Percentiles rank a stretch among this genome's conserved stretches.
These are phyloP conservation scores for Cariama cristata DNA, from an alignment of 2,113 vertebrate species.

Conservation along the genomic window DNA sequence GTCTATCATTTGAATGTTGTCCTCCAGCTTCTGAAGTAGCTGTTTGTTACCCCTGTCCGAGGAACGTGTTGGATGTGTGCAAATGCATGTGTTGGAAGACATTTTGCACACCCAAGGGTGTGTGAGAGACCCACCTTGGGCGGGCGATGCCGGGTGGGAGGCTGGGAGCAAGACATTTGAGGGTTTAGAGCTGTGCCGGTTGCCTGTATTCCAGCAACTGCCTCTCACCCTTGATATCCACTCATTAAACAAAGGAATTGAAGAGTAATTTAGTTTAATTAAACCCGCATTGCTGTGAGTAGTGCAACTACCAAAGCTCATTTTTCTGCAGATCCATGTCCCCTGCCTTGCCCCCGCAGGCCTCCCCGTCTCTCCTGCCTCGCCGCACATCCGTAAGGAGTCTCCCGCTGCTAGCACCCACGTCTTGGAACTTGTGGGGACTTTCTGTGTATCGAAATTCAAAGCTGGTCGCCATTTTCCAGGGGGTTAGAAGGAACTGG, in stretches of 20 bases:
- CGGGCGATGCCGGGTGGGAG: not conserved
- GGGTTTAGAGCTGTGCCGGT: not conserved
- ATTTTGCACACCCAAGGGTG: not conserved
- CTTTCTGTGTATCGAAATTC: not conserved
- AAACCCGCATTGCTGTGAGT: not conserved
- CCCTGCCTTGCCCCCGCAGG: not conserved
- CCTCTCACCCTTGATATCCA: not conserved
- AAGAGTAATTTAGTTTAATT: not conserved
- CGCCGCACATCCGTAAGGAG: rapidly evolving
- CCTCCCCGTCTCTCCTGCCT: not conserved
- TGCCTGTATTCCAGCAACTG: not conserved
- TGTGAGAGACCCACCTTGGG: not conserved
- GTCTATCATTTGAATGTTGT: not conserved
- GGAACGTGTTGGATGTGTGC: not conserved
- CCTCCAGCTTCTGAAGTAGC: not conserved
- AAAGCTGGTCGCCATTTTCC: not conserved
- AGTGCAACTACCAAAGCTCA: not conserved
- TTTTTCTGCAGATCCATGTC: not conserved
- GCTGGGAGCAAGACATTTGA: not conserved
- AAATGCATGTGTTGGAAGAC: not conserved
- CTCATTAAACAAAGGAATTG: not conserved
- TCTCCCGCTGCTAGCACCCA: not conserved
- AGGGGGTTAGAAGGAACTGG: not conserved
- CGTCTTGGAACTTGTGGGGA: not conserved
- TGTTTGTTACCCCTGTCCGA: not conserved